Base-by-base conservation (phyloP, 2,113 vertebrate genomes). In the Paramormyrops kingsleyae region DNA sequence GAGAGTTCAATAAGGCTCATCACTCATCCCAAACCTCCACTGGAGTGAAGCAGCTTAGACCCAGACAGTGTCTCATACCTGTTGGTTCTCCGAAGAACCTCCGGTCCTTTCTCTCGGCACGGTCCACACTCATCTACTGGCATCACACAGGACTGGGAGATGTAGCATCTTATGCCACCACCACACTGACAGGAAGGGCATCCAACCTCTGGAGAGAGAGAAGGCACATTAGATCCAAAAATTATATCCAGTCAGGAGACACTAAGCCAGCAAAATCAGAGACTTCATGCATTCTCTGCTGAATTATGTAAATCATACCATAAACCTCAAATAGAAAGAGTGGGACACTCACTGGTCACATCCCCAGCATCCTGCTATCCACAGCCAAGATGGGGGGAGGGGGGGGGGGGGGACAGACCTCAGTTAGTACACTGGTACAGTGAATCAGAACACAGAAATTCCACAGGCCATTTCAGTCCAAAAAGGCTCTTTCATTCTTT, bases 1-100 rank as follows among this genome's bases (percentile, higher is more conserved):
- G 89, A 89, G 89, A 89, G 89, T 89, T 89, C 89, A 89, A 89
- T 50, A 46, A n/a, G n/a, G 39, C 62, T 84, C 89, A 89, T 89
- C 89, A 89, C 59, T 66, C 39, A 85, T 52, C 13, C 77, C 35
- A n/a, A 31, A 31, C n/a, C 62, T 5, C n/a, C 62, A 13, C 3
- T 31, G n/a, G 10, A 0, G 10, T 4, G 27, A 70, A 10, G 62
- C 1, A 3, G n/a, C 62, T 70, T 31, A 27, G 2, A 66, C 8
- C 7, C 8, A 3, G 3, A 66, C 1, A 56, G 15, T 1, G 19
- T 31, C 35, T 0, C 74, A 42, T 19, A 80, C 74, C 70, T 17
- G 35, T 19, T 80, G 1, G 35, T 19, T 42, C 15, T 77, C 15
- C 35, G 6, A 3, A 77, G 4, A 77, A 77, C 31, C 74, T 12